Evolutionary conservation across 92 coral and sea anemone species (phyloP).

Genomic region (Isaurus tuberculatus): DNA sequence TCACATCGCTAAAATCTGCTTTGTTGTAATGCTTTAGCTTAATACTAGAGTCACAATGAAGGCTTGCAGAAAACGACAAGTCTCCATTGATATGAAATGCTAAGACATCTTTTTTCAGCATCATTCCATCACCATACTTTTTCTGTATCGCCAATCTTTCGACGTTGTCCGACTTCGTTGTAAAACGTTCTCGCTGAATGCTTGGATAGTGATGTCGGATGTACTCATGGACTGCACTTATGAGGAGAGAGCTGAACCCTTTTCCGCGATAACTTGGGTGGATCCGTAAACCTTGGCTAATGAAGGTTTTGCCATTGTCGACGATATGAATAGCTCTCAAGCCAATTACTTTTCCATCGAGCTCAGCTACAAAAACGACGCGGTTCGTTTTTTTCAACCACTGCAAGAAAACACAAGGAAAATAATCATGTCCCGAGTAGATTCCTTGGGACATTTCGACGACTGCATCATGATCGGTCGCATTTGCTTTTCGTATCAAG

Average conservation of each 20-base stretch:
- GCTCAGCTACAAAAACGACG: conserved; percentile 81
- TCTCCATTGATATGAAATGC: conserved; percentile 81
- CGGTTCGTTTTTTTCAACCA: conserved; percentile 82
- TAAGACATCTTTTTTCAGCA: conserved; percentile 85
- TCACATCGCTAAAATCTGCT: conserved; percentile 55
- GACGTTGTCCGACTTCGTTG: conserved; percentile 94
- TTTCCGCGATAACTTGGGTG: conserved; percentile 90
- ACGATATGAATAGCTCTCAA: conserved; percentile 91
- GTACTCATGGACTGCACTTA: conserved; percentile 77
- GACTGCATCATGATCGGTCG: conserved; percentile 72
- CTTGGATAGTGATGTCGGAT: conserved; percentile 73
- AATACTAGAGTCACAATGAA: conserved; percentile 47
- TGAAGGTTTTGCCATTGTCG: conserved; percentile 83
- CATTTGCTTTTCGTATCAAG: conserved; percentile 71
- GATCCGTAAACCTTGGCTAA: conserved; percentile 93
- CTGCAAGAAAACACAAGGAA: conserved; percentile 81
- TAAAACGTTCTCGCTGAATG: conserved; percentile 89
- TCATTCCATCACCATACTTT: conserved; percentile 82
- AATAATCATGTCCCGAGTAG: conserved; percentile 91
- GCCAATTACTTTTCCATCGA: conserved; percentile 76
- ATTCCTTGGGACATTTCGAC: conserved; percentile 90
- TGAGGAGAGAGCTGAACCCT: conserved; percentile 85
- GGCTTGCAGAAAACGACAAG: conserved; percentile 25
- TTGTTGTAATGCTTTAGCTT: conserved; percentile 70
- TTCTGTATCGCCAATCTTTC: conserved; percentile 93